These are phyloP conservation scores for Bombylius discolor DNA, from an alignment of 2,888 invertebrate genomes.

Conservation along the genomic window DNA sequence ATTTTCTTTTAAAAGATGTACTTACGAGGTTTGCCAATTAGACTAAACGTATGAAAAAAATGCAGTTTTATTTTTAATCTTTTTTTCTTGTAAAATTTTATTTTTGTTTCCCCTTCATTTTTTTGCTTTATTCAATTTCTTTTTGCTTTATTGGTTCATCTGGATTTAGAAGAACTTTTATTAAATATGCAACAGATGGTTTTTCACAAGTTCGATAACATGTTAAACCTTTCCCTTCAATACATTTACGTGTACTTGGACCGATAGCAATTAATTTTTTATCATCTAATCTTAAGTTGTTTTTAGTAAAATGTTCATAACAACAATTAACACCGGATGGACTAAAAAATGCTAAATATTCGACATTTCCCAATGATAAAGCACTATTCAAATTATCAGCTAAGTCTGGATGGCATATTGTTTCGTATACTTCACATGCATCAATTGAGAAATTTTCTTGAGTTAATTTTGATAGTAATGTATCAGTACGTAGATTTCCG, in stretches of 20 bases:
- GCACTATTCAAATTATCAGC: slow-evolving; percentile 33
- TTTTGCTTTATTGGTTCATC: slow-evolving; percentile 21
- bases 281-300: slow-evolving; percentile 24
- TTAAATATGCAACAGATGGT: slow-evolving; percentile 41
- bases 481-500: slow-evolving; percentile 43
- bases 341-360: slow-evolving; percentile 45
- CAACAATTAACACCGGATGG: slow-evolving; percentile 44
- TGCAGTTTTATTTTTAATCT: too few relatives aligned
- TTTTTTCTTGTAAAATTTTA: too few relatives aligned
- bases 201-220: slow-evolving; percentile 39
- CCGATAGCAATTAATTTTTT: slow-evolving; percentile 44
- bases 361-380: slow-evolving; percentile 34
- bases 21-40: too few relatives aligned
- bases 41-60: too few relatives aligned
- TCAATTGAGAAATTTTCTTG: slow-evolving; percentile 36
- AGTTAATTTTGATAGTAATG: slow-evolving; percentile 35
- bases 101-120: too few relatives aligned
- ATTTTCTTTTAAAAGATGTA: too few relatives aligned
- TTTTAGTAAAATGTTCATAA: slow-evolving; percentile 33
- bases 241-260: slow-evolving; percentile 42
- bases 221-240: slow-evolving; percentile 34
- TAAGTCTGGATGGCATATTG: slow-evolving; percentile 38
- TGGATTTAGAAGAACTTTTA: slow-evolving; percentile 35
- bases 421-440: slow-evolving; percentile 42
- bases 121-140: too few relatives aligned